Conservation (phyloP, 2,113 vertebrate species). For the Seriola aureovittata region DNA sequence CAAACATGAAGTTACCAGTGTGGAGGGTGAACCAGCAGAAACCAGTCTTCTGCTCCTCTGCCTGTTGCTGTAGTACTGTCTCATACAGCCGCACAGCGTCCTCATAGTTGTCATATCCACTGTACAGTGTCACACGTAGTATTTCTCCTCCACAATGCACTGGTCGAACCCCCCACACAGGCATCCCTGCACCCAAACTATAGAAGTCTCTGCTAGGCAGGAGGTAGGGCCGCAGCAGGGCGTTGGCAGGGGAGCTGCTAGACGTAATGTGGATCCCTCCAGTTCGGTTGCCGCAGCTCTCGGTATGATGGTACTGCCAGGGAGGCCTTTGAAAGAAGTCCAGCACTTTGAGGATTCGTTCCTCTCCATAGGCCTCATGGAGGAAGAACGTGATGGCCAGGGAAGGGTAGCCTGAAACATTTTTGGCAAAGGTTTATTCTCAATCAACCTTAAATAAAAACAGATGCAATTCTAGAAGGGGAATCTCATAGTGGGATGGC, state of each 20-base stretch:
- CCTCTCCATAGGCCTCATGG: slow-evolving; percentile 87
- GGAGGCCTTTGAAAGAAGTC: slow-evolving; percentile 91
- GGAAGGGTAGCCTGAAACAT: slow-evolving; percentile 86
- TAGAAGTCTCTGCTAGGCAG: slow-evolving; percentile 90
- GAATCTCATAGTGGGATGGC: not conserved
- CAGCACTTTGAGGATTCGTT: slow-evolving; percentile 88
- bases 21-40: slow-evolving; percentile 89
- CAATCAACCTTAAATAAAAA: slow-evolving; percentile 25
- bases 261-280: slow-evolving; percentile 73
- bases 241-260: slow-evolving; percentile 39
- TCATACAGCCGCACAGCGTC: slow-evolving; percentile 91
- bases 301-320: slow-evolving; percentile 88
- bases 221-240: slow-evolving; percentile 64
- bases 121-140: slow-evolving; percentile 91
- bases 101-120: slow-evolving; percentile 91
- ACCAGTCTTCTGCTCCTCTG: slow-evolving; percentile 83
- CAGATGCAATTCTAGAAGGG: slow-evolving; percentile 12
- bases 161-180: slow-evolving; percentile 91
- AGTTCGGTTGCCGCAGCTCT: slow-evolving; percentile 58
- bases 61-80: slow-evolving; percentile 89
- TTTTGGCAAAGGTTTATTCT: slow-evolving; percentile 11
- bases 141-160: slow-evolving; percentile 88
- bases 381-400: slow-evolving; percentile 92
- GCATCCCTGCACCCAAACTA: slow-evolving; percentile 90
- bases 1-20: slow-evolving; percentile 39